Evolutionary conservation across 2,797 vertebrate genomes (phyloP).

Genomic region (Phrynocephalus vlangalii): DNA sequence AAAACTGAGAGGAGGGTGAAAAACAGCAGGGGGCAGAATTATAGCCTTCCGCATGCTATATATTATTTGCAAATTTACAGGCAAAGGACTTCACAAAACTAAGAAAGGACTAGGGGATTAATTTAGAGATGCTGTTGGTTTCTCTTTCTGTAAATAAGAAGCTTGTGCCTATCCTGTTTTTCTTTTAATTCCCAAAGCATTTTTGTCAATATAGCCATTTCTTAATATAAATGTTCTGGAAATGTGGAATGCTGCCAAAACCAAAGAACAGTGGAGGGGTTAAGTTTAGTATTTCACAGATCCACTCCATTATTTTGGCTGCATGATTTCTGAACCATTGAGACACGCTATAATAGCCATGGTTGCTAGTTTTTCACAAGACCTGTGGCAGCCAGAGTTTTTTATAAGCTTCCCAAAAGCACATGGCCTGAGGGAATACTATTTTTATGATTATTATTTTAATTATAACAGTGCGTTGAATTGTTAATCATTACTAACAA

Average conservation of each 20-base stretch:
- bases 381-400: not conserved
- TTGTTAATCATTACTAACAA: constrained; percentile 6
- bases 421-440: not conserved
- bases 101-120: constrained; percentile 53
- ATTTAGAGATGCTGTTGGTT: constrained; percentile 46
- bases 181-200: constrained; percentile 30
- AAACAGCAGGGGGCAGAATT: constrained; percentile 59
- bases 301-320: constrained; percentile 8
- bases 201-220: constrained; percentile 8
- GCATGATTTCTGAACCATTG: constrained; percentile 15
- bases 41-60: constrained; percentile 35
- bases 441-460: fast-evolving
- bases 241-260: constrained; percentile 21
- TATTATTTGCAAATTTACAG: constrained; percentile 67
- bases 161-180: constrained; percentile 49
- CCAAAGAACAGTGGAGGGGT: constrained; percentile 2
- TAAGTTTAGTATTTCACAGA: not conserved
- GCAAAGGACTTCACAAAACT: constrained; percentile 39
- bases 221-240: constrained; percentile 29
- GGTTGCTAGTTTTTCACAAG: constrained; percentile 1
- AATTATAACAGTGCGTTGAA: not conserved
- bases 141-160: constrained; percentile 28
- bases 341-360: not conserved
- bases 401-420: too few species aligned
- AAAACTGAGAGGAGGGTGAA: constrained; percentile 58